phyloP scores from a whole-genome alignment of 2,797 vertebrate species.

The Malacoraja senta region DNA sequence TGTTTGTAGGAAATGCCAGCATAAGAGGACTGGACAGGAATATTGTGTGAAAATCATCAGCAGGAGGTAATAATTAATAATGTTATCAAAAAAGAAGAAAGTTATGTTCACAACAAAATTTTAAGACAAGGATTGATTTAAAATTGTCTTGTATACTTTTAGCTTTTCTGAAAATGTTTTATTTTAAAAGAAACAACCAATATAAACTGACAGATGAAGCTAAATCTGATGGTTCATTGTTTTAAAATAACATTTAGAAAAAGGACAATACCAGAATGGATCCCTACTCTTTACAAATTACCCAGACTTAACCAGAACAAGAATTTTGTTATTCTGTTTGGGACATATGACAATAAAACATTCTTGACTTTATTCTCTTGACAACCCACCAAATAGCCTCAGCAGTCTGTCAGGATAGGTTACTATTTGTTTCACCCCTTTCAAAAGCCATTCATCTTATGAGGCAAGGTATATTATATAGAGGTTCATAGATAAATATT shows the following conservation, averaged over 20 bases:
- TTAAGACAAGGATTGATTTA: not conserved
- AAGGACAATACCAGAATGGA: not conserved
- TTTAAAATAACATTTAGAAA: too few species aligned
- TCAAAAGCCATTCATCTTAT: not conserved
- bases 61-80: not conserved
- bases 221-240: not conserved
- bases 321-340: too few species aligned
- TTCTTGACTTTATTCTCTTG: too few species aligned
- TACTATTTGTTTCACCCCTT: too few species aligned
- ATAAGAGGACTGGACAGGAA: conserved; percentile 32
- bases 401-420: not conserved
- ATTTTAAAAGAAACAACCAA: not conserved
- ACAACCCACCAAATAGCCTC: not conserved
- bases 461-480: not conserved
- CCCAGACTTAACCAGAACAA: not conserved
- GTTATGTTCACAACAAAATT: not conserved
- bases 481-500: not conserved
- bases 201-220: not conserved
- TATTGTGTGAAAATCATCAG: conserved; percentile 35
- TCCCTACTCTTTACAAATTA: not conserved
- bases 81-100: not conserved
- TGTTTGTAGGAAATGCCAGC: conserved; percentile 31
- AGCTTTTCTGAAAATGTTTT: not conserved
- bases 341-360: too few species aligned
- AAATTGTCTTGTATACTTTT: not conserved